These are phyloP conservation scores for Carcharodon carcharias DNA, from an alignment of 2,797 vertebrate genomes.

Conservation along the genomic window DNA sequence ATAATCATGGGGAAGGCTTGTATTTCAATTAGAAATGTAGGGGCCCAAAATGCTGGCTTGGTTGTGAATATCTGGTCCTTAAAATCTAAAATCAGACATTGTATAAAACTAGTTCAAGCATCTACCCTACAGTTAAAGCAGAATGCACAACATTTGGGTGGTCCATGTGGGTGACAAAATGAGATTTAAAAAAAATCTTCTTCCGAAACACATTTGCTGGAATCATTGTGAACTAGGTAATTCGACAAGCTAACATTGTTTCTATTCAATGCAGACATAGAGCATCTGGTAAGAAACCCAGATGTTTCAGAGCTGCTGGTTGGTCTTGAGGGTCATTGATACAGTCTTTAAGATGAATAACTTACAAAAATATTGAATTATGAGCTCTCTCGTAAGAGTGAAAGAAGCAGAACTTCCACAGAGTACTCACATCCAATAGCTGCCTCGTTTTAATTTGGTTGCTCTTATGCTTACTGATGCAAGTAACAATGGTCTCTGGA, in stretches of 20 bases:
- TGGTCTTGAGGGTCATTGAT: not conserved
- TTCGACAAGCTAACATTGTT: not conserved
- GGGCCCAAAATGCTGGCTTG: not conserved
- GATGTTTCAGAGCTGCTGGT: not conserved
- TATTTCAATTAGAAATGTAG: not conserved
- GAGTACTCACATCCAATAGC: not conserved
- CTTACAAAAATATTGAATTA: conserved; percentile 17
- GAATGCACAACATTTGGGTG: not conserved
- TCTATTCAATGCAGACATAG: too few species aligned
- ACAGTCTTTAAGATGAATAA: not conserved
- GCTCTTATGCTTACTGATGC: not conserved
- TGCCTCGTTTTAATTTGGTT: conserved; percentile 22
- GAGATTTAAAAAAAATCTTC: not conserved
- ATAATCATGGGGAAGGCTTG: not conserved
- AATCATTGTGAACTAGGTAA: not conserved
- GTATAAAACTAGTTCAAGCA: not conserved
- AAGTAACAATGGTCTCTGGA: conserved; percentile 2
- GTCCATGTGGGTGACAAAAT: not conserved
- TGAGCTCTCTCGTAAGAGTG: not conserved
- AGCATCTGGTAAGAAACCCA: not conserved
- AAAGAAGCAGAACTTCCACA: not conserved
- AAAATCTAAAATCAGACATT: not conserved
- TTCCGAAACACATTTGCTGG: not conserved
- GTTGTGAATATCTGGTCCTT: not conserved
- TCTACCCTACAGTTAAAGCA: not conserved